A percentile compares a stretch with the other conserved stretches of the same genome.
Conservation (phyloP, 2,888 invertebrate species). For the Ligdia adustata region DNA sequence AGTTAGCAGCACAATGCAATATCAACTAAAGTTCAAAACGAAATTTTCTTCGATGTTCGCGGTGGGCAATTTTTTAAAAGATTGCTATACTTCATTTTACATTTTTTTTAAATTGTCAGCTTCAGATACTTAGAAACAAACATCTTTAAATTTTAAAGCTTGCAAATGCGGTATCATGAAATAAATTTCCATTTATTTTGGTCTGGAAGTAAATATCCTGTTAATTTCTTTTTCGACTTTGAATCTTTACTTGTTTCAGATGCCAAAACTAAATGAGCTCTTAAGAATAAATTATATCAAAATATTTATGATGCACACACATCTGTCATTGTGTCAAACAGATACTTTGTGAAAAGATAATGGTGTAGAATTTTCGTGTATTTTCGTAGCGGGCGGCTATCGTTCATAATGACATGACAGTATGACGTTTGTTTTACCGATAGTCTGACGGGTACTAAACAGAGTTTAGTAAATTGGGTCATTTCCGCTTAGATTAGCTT, state of each 20-base stretch:
- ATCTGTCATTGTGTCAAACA: neutral
- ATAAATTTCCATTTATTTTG: too few relatives aligned
- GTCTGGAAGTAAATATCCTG: slow-evolving; percentile 15
- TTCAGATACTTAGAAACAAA: too few relatives aligned
- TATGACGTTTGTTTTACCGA: slow-evolving; percentile 30
- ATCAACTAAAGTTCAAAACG: too few relatives aligned
- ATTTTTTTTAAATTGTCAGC: too few relatives aligned
- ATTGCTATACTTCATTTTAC: too few relatives aligned
- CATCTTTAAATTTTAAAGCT: too few relatives aligned
- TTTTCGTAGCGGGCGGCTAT: slow-evolving; percentile 5
- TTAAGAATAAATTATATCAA: slow-evolving; percentile 8
- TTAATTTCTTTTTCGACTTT: slow-evolving; percentile 2
- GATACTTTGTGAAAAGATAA: neutral
- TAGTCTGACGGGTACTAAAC: slow-evolving; percentile 20
- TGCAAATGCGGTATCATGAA: too few relatives aligned
- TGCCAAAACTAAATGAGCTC: slow-evolving; percentile 17
- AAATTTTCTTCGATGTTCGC: too few relatives aligned
- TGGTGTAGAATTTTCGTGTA: too few relatives aligned
- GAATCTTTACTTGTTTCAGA: slow-evolving; percentile 8
- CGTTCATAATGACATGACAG: slow-evolving; percentile 28
- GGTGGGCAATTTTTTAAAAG: too few relatives aligned
- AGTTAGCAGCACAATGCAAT: too few relatives aligned
- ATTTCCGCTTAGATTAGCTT: slow-evolving; percentile 30
- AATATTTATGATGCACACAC: slow-evolving; percentile 4
- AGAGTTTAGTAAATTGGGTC: slow-evolving; percentile 32